Percentiles rank a stretch among this genome's conserved stretches.
phyloP scores from a whole-genome alignment of 2,797 vertebrate genomes.

The Mycteria americana region DNA sequence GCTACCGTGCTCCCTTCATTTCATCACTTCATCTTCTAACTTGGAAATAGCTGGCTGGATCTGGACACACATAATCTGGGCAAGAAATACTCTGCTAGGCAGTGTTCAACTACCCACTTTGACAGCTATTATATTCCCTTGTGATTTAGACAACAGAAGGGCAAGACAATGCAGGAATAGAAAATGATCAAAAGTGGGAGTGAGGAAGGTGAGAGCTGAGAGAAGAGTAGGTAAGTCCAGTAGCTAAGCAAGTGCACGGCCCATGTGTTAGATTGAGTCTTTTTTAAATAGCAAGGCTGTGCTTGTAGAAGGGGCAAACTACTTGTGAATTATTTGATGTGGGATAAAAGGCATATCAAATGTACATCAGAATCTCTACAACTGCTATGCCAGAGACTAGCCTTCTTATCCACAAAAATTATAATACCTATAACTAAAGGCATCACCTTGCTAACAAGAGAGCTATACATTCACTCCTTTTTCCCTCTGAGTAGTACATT shows the following conservation, averaged over 20 bases:
- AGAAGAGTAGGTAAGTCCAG: background rate
- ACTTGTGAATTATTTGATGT: background rate
- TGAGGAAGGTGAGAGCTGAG: background rate
- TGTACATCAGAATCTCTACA: background rate
- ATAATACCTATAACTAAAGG: background rate
- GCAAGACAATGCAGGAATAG: background rate
- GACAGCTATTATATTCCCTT: background rate
- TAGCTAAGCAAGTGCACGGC: background rate
- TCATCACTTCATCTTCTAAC: background rate
- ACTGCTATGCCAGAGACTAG: background rate
- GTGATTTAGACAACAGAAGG: background rate
- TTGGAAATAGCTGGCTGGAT: background rate
- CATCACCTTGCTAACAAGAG: background rate
- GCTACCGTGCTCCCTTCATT: rapidly evolving
- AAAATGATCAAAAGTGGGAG: background rate
- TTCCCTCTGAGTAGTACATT: background rate
- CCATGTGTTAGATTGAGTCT: rapidly evolving
- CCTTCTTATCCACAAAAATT: background rate
- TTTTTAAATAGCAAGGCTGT: background rate
- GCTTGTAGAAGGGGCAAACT: background rate
- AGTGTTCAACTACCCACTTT: background rate
- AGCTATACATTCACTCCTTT: background rate
- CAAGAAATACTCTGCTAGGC: background rate
- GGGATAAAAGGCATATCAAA: background rate
- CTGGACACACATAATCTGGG: rapidly evolving